Percentiles rank a stretch among this genome's conserved stretches.
These are phyloP conservation scores for Aldabrachelys gigantea DNA, from an alignment of 2,113 vertebrate genomes.

Conservation along the genomic window DNA sequence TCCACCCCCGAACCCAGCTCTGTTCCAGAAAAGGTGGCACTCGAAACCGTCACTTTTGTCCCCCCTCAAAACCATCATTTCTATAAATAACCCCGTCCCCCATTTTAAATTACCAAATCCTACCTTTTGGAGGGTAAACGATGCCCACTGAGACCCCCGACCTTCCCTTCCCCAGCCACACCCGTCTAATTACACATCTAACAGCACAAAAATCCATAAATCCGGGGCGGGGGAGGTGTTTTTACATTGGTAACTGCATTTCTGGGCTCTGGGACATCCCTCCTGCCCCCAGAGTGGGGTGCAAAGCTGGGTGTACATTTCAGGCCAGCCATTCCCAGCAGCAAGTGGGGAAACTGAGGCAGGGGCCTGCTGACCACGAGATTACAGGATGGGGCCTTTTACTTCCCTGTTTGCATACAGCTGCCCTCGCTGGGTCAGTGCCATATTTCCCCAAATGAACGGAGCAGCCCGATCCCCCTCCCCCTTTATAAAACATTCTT, in stretches of 20 bases:
- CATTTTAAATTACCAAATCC: not conserved
- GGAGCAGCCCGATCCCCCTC: too few species aligned
- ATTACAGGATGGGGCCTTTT: not conserved
- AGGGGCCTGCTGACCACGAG: not conserved
- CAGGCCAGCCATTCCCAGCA: not conserved
- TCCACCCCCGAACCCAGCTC: not conserved
- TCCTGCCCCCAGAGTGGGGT: too few species aligned
- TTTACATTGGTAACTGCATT: not conserved
- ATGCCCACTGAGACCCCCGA: not conserved
- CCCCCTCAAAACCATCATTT: not conserved
- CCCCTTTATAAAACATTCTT: not conserved
- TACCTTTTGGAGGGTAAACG: not conserved
- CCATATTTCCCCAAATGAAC: too few species aligned
- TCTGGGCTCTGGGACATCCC: not conserved
- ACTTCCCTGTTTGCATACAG: not conserved
- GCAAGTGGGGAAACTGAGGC: not conserved
- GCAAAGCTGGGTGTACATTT: not conserved
- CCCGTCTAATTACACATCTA: not conserved
- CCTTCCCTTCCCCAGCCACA: not conserved
- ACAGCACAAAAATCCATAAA: not conserved
- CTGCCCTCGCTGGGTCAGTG: not conserved
- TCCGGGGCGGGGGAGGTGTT: accelerated
- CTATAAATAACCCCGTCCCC: not conserved
- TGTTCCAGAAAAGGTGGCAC: not conserved
- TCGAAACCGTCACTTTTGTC: not conserved